phyloP scores from a whole-genome alignment of 1,140 invertebrate species.

The Calliopsis andreniformis region DNA sequence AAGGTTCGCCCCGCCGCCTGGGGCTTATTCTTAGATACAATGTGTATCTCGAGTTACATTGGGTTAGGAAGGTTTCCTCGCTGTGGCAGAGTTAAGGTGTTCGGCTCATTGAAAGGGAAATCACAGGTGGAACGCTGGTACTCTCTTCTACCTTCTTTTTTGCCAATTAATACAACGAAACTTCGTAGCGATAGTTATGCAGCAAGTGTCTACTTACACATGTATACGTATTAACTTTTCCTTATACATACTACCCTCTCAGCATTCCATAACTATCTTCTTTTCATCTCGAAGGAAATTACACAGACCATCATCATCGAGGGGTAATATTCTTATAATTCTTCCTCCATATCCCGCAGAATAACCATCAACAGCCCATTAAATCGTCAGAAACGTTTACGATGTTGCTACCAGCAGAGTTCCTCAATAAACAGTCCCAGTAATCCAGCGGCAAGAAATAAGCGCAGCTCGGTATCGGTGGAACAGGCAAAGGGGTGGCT shows the following conservation, averaged over 20 bases:
- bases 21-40: conserved; percentile 32
- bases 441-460: conserved; percentile 30
- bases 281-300: no score
- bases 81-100: not conserved
- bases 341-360: not conserved
- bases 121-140: not conserved
- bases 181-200: no score
- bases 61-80: not conserved
- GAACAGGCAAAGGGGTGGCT: conserved; percentile 26
- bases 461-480: conserved; percentile 11
- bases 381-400: not conserved
- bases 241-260: no score
- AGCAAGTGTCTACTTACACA: no score
- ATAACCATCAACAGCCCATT: no score
- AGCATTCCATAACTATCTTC: no score
- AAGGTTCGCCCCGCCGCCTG: conserved; percentile 10
- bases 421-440: conserved; percentile 22
- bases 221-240: no score
- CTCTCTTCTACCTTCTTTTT: no score
- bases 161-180: no score
- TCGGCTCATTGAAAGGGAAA: not conserved
- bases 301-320: no score
- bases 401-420: not conserved
- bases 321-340: no score
- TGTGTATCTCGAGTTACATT: conserved; percentile 10